Evolutionary conservation across 2,888 invertebrate genomes (phyloP), one percentile per base, ranked within the genome.

Genomic region (Synanthedon tipuliformis): DNA sequence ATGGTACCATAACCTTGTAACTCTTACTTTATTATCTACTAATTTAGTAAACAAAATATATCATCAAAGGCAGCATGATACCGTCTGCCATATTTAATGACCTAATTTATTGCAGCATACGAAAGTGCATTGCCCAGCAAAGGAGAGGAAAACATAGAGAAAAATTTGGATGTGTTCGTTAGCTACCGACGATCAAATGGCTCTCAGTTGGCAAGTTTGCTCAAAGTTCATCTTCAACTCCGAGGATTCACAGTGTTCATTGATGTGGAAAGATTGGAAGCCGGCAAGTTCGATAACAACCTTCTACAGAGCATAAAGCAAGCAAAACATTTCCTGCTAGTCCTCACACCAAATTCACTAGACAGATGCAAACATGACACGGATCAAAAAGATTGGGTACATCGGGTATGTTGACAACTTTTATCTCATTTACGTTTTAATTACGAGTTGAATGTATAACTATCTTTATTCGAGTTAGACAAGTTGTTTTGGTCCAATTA

Each of bases 331-430:
- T 99, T 99, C 85, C 89, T 99, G 61, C 89, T 99, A 58, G 98
- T 99, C 52, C 90, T 99, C 56, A 99, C 99, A 51, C 97, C 97
- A 4, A 93, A 94, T 67, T 96, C 99, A 18, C 88, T 99, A 62
- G 98, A 99, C 68, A 91, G 99, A 68, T 99, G 99, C 78, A 90
- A 95, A 63, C 93, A 92, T 54, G 99, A 99, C 76, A 90, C 85
- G 15, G 98, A 98, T 54, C 93, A 95, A 81, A 98, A 98, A 88
- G 99, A 99, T 88, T 99, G 99, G 99, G 98, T 99, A 55, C 99
- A 99, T 84, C 92, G 96, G 88, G 97, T 97, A 89, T 90, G 92
- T 74, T 34, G 10, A 34, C 23, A 23, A 23, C 34, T 10, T 34
- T 34, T 34, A 34, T 34, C 34, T 34, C 34, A 10, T 10, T 34